Base-by-base conservation (phyloP, 2,888 invertebrate genomes). In the Globia sparganii region DNA sequence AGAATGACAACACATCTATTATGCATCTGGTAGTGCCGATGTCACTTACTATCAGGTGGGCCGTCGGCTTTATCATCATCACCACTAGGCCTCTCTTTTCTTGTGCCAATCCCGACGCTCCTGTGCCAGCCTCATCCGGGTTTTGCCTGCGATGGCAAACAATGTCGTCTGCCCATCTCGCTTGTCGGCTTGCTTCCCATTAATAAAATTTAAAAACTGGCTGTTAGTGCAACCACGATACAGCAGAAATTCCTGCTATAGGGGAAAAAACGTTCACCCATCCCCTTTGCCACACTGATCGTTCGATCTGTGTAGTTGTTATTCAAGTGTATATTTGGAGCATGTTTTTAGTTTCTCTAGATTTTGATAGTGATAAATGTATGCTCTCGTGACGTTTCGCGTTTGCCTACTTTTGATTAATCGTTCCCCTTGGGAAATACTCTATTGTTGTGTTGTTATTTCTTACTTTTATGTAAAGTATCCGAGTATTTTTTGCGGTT, bases 361-460 rank as follows among this genome's bases (percentile, higher is more conserved):
- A 89, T 90, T 75, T 90, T 92, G 91, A 91, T 88, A 89, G 88
- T 93, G 93, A 93, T 93, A 91, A 93, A 93, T 94, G 91, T 88
- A 83, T 89, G 83, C 78, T 86, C 80, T 73, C 76, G 81, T 90
- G 92, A 93, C 91, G 90, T 90, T 90, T 90, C 89, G 83, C 90
- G 91, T 92, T 92, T 91, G 90, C 90, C 88, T 90, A 86, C 89
- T 81, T 88, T 84, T 92, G 93, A 93, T 93, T 89, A 92, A 93
- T 93, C 89, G 87, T 78, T 82, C 78, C 77, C 82, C 81, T 84
- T 87, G 80, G 84, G 84, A 86, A 87, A 89, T 87, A 85, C 80
- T 87, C 85, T 80, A 87, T 86, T 86, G 84, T 87, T 79, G 83
- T 82, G 46, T 84, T 76, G 67, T 83, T 77, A 81, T 83, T 86